Conservation (phyloP, 2,888 invertebrate species). For the Mythimna lalbum region DNA sequence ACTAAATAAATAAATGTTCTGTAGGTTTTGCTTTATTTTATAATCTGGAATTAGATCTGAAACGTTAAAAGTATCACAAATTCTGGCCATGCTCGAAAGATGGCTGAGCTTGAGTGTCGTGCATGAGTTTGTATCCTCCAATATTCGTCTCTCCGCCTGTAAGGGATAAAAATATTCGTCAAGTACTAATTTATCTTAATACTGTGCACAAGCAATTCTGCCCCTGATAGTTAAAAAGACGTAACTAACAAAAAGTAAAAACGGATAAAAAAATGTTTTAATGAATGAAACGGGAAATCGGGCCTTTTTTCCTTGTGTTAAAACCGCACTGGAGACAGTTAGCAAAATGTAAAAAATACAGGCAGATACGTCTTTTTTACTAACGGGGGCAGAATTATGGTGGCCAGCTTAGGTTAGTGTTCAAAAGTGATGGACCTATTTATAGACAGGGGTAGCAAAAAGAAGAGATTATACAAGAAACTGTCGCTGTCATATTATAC, state of each 20-base stretch:
- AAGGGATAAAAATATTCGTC: background rate
- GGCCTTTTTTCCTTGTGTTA: no score
- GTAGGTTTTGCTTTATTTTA: constrained; percentile 20
- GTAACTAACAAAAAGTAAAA: no score
- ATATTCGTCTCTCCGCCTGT: constrained; percentile 75
- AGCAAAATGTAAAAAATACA: no score
- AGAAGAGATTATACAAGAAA: background rate
- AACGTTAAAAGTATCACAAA: constrained; percentile 54
- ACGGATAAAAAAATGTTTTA: no score
- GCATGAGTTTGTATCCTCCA: constrained; percentile 76
- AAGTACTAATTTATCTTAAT: background rate
- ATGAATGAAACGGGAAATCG: no score
- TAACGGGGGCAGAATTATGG: no score
- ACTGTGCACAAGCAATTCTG: background rate
- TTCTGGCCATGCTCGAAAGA: constrained; percentile 82
- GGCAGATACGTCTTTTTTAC: no score
- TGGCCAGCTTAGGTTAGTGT: background rate
- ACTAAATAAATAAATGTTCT: background rate
- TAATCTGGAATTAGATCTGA: background rate
- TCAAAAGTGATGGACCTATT: background rate
- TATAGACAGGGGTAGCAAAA: background rate
- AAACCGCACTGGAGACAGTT: no score
- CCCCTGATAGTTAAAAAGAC: no score
- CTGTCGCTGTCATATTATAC: constrained; percentile 56
- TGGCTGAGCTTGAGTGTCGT: constrained; percentile 77